Percentiles rank a stretch among this genome's conserved stretches.
Evolutionary conservation across 2,797 vertebrate genomes (phyloP).

Genomic region (Sebastes glaucus): DNA sequence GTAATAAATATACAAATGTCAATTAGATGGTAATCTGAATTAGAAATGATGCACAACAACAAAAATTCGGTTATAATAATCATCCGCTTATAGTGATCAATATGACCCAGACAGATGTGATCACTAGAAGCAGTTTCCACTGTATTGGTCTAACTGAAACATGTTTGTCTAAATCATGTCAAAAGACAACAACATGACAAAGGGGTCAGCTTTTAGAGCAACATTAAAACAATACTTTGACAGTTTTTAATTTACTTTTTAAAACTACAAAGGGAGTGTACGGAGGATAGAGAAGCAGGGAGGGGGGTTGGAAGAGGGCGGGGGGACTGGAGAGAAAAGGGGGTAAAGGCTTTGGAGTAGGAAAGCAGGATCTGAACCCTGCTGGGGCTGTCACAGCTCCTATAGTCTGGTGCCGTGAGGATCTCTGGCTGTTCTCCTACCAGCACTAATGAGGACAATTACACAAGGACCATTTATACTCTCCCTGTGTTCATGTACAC

Average conservation of each 20-base stretch:
- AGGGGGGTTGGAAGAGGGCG: neutral
- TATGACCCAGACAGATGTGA: too few relatives aligned
- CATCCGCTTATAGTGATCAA: too few relatives aligned
- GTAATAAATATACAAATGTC: too few relatives aligned
- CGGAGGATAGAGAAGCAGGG: neutral
- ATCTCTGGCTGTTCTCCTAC: slow-evolving; percentile 49
- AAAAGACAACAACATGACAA: neutral
- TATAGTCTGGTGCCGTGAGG: slow-evolving; percentile 33
- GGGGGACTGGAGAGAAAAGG: neutral
- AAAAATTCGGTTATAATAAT: too few relatives aligned
- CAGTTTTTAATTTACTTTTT: neutral
- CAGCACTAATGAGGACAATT: slow-evolving; percentile 65
- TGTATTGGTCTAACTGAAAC: neutral
- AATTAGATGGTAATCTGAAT: too few relatives aligned
- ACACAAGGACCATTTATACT: slow-evolving; percentile 51
- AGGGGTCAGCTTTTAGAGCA: neutral
- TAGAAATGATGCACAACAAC: too few relatives aligned
- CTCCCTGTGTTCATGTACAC: slow-evolving; percentile 14
- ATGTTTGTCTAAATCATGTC: neutral
- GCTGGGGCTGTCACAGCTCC: slow-evolving; percentile 58
- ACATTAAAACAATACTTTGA: neutral
- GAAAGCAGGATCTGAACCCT: slow-evolving; percentile 43
- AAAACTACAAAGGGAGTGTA: neutral
- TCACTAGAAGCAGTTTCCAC: too few relatives aligned
- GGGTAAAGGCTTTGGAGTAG: slow-evolving; percentile 22